phyloP scores from a whole-genome alignment of 2,113 vertebrate species.

The Tachysurus fulvidraco region DNA sequence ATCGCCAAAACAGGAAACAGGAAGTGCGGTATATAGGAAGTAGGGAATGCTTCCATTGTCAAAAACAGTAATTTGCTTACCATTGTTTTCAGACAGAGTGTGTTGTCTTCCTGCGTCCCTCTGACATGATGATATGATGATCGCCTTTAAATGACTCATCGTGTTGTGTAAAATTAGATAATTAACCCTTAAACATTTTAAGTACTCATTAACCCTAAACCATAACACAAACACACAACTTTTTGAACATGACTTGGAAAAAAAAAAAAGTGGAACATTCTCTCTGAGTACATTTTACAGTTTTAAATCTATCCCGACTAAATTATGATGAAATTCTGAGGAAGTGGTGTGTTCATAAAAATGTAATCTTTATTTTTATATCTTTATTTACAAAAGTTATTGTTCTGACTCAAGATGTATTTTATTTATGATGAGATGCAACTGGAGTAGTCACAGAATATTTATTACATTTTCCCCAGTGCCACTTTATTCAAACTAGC shows the following conservation, averaged over 20 bases:
- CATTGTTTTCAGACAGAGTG: conserved; percentile 40
- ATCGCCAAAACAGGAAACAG: conserved; percentile 54
- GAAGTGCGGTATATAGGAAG: conserved; percentile 34
- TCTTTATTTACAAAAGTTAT: background rate
- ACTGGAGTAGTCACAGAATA: background rate
- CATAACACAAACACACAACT: background rate
- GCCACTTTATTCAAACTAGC: background rate
- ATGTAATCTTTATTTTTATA: no score
- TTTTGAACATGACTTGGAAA: no score
- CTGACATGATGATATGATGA: background rate
- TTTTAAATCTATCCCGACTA: background rate
- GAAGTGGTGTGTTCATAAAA: no score
- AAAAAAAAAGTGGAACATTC: no score
- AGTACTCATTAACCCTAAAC: background rate
- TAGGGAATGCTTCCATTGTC: conserved; percentile 35
- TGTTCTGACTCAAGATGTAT: background rate
- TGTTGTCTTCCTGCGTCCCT: conserved; percentile 23
- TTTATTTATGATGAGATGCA: background rate
- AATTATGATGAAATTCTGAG: background rate
- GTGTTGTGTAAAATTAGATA: background rate
- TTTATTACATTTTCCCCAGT: background rate
- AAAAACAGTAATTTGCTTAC: conserved; percentile 7
- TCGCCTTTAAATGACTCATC: conserved; percentile 5
- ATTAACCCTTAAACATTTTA: background rate
- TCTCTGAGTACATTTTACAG: background rate